phyloP scores from a whole-genome alignment of 2,113 vertebrate species.

The Hepsetus odoe region DNA sequence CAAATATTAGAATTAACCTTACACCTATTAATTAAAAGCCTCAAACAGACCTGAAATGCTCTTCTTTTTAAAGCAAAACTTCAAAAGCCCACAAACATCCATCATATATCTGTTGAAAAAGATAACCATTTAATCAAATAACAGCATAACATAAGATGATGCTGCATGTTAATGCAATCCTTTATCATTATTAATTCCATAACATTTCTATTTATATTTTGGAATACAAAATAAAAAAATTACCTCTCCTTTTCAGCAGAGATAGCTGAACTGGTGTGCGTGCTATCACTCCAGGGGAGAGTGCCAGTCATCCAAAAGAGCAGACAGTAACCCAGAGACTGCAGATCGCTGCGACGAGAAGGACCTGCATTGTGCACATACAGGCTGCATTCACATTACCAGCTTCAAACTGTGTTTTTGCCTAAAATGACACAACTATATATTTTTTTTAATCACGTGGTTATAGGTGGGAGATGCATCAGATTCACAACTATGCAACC shows the following conservation, averaged over 20 bases:
- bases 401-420: too few relatives aligned
- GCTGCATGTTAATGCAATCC: background rate
- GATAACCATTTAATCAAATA: background rate
- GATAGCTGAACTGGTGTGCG: slow-evolving; percentile 69
- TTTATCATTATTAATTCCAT: background rate
- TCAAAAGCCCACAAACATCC: slow-evolving; percentile 74
- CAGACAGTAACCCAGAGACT: slow-evolving; percentile 92
- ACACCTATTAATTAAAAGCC: background rate
- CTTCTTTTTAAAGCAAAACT: slow-evolving; percentile 70
- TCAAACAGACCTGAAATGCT: slow-evolving; percentile 67
- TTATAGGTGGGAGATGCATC: too few relatives aligned
- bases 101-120: slow-evolving; percentile 72
- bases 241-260: slow-evolving; percentile 83
- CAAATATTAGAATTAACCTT: background rate
- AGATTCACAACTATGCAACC: too few relatives aligned
- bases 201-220: background rate
- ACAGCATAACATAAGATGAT: background rate
- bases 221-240: background rate
- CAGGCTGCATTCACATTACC: too few relatives aligned
- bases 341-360: slow-evolving; percentile 90
- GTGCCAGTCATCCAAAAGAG: slow-evolving; percentile 83
- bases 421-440: too few relatives aligned
- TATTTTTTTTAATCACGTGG: too few relatives aligned
- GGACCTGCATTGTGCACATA: slow-evolving; percentile 74
- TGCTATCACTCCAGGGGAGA: slow-evolving; percentile 83